phyloP scores from a whole-genome alignment of 2,113 vertebrate genomes.

The Pristiophorus japonicus region DNA sequence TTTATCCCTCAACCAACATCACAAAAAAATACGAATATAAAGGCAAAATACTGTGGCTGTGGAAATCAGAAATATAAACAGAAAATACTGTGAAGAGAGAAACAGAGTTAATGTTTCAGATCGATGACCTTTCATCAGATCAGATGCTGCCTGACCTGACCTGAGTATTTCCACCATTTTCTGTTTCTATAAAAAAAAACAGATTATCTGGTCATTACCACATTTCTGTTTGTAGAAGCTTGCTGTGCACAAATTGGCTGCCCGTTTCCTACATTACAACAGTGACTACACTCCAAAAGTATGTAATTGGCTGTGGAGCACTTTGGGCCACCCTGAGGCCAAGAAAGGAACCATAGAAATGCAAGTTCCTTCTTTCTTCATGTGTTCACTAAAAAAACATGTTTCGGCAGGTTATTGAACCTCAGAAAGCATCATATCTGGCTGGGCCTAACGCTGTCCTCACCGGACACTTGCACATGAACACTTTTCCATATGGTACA shows the following conservation, averaged over 20 bases:
- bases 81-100: background rate
- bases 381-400: background rate
- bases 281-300: background rate
- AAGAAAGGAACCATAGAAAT: too few species aligned
- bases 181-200: background rate
- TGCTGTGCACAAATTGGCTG: too few species aligned
- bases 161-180: background rate
- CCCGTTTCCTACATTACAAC: too few species aligned
- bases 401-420: background rate
- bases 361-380: background rate
- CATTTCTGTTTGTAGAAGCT: too few species aligned
- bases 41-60: too few species aligned
- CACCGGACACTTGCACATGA: background rate
- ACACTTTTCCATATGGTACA: background rate
- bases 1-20: too few species aligned
- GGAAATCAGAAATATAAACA: too few species aligned
- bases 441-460: background rate
- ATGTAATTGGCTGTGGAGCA: background rate
- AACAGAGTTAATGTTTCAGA: background rate
- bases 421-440: background rate
- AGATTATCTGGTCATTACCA: too few species aligned
- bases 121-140: background rate
- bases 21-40: too few species aligned
- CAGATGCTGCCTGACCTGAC: background rate
- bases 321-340: background rate